Evolutionary conservation across 2,888 invertebrate genomes (phyloP).

Genomic region (Nycteola revayana): DNA sequence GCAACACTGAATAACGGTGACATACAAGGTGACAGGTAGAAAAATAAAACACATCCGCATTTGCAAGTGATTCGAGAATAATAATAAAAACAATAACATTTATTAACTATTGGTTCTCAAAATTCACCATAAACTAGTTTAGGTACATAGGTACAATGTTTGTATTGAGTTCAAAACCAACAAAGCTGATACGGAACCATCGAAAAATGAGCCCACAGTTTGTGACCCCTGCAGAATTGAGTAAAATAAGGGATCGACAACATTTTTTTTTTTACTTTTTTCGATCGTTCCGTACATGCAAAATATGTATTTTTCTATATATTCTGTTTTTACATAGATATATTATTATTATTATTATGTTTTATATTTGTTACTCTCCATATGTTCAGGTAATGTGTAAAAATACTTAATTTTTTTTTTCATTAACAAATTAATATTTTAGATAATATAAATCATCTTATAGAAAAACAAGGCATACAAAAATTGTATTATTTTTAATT

Average conservation of each 20-base stretch:
- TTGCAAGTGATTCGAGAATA: slow-evolving; percentile 81
- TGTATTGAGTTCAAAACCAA: slow-evolving; percentile 73
- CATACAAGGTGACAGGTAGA: background rate
- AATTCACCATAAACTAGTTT: slow-evolving; percentile 65
- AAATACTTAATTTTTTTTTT: slow-evolving; percentile 76
- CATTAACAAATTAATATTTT: slow-evolving; percentile 74
- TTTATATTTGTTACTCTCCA: slow-evolving; percentile 69
- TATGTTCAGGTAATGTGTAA: slow-evolving; percentile 78
- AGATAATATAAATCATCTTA: slow-evolving; percentile 73
- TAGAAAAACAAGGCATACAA: slow-evolving; percentile 74
- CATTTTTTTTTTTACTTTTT: slow-evolving; percentile 18
- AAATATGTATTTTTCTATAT: slow-evolving; percentile 68
- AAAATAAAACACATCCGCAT: slow-evolving; percentile 69
- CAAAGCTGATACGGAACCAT: slow-evolving; percentile 62
- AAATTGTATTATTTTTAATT: slow-evolving; percentile 44
- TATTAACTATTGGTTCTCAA: slow-evolving; percentile 79
- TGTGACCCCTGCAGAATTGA: slow-evolving; percentile 21
- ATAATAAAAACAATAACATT: slow-evolving; percentile 80
- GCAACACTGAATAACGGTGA: no score
- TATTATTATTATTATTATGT: slow-evolving; percentile 40
- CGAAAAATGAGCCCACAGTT: slow-evolving; percentile 33
- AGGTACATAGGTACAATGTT: slow-evolving; percentile 80
- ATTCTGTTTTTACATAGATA: slow-evolving; percentile 73
- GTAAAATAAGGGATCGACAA: slow-evolving; percentile 9
- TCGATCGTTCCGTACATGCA: slow-evolving; percentile 55